Conservation (phyloP, 2,888 invertebrate genomes). For the Malthinus flaveolus region DNA sequence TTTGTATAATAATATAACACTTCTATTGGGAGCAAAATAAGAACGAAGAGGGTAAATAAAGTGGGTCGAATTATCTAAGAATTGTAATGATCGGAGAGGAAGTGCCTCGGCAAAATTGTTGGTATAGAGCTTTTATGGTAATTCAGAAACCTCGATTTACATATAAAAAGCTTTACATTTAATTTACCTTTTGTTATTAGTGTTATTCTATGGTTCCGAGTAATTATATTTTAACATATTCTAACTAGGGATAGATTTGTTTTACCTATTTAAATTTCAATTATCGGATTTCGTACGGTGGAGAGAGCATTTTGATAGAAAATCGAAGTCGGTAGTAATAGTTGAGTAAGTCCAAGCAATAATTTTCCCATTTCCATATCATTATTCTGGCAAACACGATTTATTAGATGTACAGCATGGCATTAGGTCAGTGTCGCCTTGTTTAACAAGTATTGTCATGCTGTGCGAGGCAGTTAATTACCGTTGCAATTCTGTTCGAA, state of each 20-base stretch:
- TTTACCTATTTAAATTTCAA: background rate
- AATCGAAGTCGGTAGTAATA: background rate
- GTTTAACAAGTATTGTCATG: conserved; percentile 22
- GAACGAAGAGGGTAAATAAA: no score
- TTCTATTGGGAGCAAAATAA: no score
- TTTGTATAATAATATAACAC: no score
- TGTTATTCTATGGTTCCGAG: background rate
- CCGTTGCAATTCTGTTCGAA: conserved; percentile 26
- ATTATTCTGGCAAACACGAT: conserved; percentile 15
- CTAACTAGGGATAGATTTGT: background rate
- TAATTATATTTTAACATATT: background rate
- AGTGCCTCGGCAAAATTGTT: background rate
- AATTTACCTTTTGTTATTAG: conserved; percentile 3
- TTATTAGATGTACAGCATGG: conserved; percentile 21
- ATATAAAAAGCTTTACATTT: conserved; percentile 6
- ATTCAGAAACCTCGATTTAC: background rate
- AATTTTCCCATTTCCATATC: conserved; percentile 5
- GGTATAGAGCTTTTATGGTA: background rate
- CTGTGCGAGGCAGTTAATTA: conserved; percentile 27
- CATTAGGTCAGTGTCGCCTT: conserved; percentile 23
- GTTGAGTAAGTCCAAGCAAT: conserved; percentile 1
- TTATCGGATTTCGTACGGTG: background rate
- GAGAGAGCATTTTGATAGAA: background rate
- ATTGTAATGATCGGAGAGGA: no score
- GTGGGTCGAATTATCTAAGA: no score